These are phyloP conservation scores for Drosophila prosaltans DNA, from an alignment of 1,140 invertebrate species.

Conservation along the genomic window DNA sequence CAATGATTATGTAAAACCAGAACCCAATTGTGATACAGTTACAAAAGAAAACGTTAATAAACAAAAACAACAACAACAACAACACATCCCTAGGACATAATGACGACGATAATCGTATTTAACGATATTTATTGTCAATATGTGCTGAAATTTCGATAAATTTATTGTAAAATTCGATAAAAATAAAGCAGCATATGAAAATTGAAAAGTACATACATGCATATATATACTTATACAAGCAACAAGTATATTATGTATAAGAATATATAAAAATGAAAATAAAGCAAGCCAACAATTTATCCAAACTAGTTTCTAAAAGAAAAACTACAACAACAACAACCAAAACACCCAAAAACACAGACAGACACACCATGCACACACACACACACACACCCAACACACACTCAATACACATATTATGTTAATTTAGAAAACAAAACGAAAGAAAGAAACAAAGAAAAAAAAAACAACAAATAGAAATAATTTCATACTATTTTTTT, in stretches of 20 bases:
- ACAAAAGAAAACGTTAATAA: conserved; percentile 20
- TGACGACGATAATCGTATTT: background rate
- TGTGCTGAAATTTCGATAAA: conserved; percentile 57
- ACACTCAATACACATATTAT: conserved; percentile 34
- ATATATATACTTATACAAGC: background rate
- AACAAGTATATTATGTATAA: conserved; percentile 1
- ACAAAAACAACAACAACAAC: conserved; percentile 44
- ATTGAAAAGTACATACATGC: background rate
- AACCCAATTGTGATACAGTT: conserved; percentile 62
- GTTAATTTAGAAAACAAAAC: conserved; percentile 33
- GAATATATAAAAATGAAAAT: conserved; percentile 42
- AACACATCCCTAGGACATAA: conserved; percentile 20
- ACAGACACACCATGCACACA: conserved; percentile 16
- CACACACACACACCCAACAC: conserved; percentile 20
- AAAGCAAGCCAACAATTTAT: conserved; percentile 60
- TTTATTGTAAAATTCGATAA: conserved; percentile 39
- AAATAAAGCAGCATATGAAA: conserved; percentile 2
- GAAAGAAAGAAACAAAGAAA: conserved; percentile 2
- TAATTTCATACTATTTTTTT: conserved; percentile 42
- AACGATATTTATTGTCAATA: conserved; percentile 39
- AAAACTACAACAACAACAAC: conserved; percentile 11
- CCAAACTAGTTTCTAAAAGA: conserved; percentile 52
- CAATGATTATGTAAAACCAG: conserved; percentile 47
- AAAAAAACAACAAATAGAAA: conserved; percentile 7
- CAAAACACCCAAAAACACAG: conserved; percentile 24